These are phyloP conservation scores for Sminthurinus aureus DNA, from an alignment of 2,888 invertebrate species.

Conservation along the genomic window DNA sequence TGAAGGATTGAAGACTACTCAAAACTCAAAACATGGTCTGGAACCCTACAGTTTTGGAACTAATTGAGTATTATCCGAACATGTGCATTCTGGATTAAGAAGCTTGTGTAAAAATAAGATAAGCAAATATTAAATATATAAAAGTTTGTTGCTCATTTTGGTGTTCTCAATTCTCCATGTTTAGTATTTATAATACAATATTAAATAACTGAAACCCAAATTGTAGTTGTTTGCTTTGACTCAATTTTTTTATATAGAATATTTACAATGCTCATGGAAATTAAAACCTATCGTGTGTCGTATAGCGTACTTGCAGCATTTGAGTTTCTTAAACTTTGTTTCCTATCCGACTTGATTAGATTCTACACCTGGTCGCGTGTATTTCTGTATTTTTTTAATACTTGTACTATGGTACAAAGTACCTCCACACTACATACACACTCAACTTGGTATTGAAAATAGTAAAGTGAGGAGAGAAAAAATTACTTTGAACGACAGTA, in stretches of 20 bases:
- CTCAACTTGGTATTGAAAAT: neutral
- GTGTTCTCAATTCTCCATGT: no score
- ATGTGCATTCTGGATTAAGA: neutral
- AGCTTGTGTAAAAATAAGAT: conserved; percentile 15
- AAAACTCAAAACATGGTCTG: neutral
- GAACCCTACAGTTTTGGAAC: neutral
- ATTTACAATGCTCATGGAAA: no score
- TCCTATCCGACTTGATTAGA: no score
- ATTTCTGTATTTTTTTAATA: neutral
- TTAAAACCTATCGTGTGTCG: no score
- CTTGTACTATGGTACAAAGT: neutral
- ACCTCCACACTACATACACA: neutral
- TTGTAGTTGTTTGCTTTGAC: no score
- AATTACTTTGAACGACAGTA: neutral
- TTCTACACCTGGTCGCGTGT: neutral
- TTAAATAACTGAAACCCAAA: no score
- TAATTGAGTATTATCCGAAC: conserved; percentile 9
- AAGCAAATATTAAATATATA: conserved; percentile 19
- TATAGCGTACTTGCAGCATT: no score
- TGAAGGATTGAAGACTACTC: no score
- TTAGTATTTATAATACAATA: no score
- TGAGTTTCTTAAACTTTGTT: no score
- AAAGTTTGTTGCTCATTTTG: no score
- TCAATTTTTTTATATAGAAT: no score
- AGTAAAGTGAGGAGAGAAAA: neutral